These are phyloP conservation scores for Microhierax caerulescens DNA, from an alignment of 2,797 vertebrate species.

Conservation along the genomic window DNA sequence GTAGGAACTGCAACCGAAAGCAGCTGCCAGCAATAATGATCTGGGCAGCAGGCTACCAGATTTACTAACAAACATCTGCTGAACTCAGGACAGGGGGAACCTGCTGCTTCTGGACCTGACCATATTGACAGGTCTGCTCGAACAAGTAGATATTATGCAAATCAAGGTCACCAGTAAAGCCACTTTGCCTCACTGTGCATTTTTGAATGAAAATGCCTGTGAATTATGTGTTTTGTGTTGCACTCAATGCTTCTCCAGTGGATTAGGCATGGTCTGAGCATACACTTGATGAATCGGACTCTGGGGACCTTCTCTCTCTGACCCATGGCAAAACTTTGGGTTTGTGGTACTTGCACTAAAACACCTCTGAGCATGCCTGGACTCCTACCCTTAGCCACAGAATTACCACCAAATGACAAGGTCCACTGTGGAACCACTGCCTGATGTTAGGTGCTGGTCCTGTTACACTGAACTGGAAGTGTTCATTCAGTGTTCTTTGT, in stretches of 20 bases:
- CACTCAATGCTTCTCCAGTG: not conserved
- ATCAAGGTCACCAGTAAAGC: not conserved
- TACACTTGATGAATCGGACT: not conserved
- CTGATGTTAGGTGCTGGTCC: not conserved
- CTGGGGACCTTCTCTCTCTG: accelerated
- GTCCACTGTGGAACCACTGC: not conserved
- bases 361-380: not conserved
- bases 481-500: not conserved
- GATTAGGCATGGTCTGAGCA: not conserved
- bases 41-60: not conserved
- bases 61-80: not conserved
- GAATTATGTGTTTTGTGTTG: not conserved
- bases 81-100: not conserved
- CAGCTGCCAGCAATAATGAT: not conserved
- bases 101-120: not conserved
- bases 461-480: not conserved
- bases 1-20: not conserved
- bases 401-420: accelerated
- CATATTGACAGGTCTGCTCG: not conserved
- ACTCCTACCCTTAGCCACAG: not conserved
- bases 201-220: not conserved
- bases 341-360: not conserved
- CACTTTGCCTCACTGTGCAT: not conserved
- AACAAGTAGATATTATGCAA: not conserved
- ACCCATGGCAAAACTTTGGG: not conserved